A percentile compares a stretch with the other conserved stretches of the same genome.
Evolutionary conservation across 2,888 invertebrate species (phyloP).

Genomic region (Mythimna ferrago): DNA sequence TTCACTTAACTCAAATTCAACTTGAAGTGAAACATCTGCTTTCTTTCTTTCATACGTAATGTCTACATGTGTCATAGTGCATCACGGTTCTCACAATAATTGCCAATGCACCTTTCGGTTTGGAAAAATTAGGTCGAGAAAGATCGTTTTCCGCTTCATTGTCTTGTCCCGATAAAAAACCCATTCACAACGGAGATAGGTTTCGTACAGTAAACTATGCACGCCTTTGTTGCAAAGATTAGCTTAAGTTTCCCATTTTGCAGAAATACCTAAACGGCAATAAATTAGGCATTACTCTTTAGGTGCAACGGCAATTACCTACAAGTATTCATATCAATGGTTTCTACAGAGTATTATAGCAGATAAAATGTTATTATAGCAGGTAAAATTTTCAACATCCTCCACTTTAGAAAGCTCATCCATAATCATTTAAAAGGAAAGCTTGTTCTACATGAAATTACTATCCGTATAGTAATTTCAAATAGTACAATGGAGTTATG

Average conservation of each 20-base stretch:
- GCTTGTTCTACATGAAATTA: conserved; percentile 22
- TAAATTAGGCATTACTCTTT: conserved; percentile 39
- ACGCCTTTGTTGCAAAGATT: conserved; percentile 8
- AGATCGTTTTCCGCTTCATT: conserved; percentile 56
- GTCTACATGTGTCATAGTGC: conserved; percentile 27
- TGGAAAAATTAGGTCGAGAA: conserved; percentile 62
- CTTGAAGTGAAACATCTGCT: conserved; percentile 40
- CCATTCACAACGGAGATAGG: conserved; percentile 1
- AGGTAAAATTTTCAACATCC: conserved; percentile 38
- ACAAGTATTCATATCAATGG: conserved; percentile 32
- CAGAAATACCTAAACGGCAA: conserved; percentile 27
- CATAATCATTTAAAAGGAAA: conserved; percentile 53
- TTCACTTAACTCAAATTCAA: conserved; percentile 19
- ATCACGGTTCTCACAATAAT: conserved; percentile 28
- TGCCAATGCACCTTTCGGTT: conserved; percentile 31
- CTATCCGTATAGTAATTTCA: conserved; percentile 39
- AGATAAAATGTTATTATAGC: conserved; percentile 33
- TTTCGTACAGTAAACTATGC: not conserved
- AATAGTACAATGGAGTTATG: conserved; percentile 58
- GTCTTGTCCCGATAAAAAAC: conserved; percentile 43
- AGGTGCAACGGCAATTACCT: conserved; percentile 19
- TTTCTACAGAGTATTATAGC: conserved; percentile 44
- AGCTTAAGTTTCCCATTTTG: conserved; percentile 30
- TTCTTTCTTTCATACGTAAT: conserved; percentile 48
- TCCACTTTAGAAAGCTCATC: conserved; percentile 52